A percentile compares a stretch with the other conserved stretches of the same genome.
Evolutionary conservation across 2,113 vertebrate species (phyloP).

Genomic region (Pituophis catenifer): DNA sequence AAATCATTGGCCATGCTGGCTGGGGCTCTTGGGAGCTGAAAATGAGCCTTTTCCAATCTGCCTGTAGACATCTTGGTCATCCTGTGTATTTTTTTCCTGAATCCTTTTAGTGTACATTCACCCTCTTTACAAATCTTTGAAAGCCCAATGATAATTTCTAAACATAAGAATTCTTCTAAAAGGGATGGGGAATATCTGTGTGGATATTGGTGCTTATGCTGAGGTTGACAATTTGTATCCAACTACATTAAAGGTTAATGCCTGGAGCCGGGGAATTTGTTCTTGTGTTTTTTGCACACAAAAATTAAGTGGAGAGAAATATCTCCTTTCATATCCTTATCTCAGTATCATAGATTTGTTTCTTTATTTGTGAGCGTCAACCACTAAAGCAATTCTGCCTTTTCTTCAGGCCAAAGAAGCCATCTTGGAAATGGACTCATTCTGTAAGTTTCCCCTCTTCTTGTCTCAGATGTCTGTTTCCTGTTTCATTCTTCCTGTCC

Average conservation of each 20-base stretch:
- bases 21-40: not conserved
- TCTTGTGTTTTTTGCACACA: not conserved
- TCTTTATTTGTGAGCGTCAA: not conserved
- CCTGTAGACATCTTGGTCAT: not conserved
- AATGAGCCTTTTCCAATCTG: not conserved
- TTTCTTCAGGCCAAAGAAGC: conserved; percentile 85
- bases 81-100: not conserved
- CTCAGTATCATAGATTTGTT: not conserved
- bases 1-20: not conserved
- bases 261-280: not conserved
- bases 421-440: conserved; percentile 87
- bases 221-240: not conserved
- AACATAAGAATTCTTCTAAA: not conserved
- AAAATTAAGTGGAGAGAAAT: not conserved
- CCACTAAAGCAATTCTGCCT: not conserved
- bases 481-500: not conserved
- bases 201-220: not conserved
- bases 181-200: not conserved
- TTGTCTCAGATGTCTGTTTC: not conserved
- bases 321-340: not conserved
- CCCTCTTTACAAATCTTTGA: not conserved
- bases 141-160: not conserved
- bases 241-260: not conserved
- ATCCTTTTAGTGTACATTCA: not conserved
- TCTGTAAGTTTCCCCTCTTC: conserved; percentile 77